Evolutionary conservation across 2,888 invertebrate species (phyloP), one percentile per base, ranked within the genome.

Genomic region (Noctua comes): DNA sequence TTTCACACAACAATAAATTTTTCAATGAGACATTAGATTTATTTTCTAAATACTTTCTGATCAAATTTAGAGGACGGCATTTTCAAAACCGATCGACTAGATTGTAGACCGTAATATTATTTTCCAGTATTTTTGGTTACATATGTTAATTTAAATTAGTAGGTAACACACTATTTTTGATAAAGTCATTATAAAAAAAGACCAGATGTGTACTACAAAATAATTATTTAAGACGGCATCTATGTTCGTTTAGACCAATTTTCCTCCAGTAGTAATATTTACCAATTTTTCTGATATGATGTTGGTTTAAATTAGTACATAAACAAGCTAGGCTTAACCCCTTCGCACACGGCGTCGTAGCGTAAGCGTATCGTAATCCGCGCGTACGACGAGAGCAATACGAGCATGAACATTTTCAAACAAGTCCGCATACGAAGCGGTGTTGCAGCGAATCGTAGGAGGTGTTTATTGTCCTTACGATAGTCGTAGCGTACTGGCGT

Each of bases 321-420:
- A 62, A 36, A 40, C 2, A 48, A 75, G 40, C 40, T 40, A 75
- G n/a, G n/a, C n/a, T n/a, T n/a, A n/a, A n/a, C n/a, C n/a, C n/a
- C n/a, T n/a, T n/a, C n/a, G n/a, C n/a, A n/a, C n/a, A n/a, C n/a
- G n/a, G n/a, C n/a, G n/a, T n/a, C n/a, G n/a, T n/a, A n/a, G n/a
- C n/a, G n/a, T n/a, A n/a, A n/a, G n/a, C n/a, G n/a, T n/a, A n/a
- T n/a, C n/a, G n/a, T n/a, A n/a, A n/a, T n/a, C n/a, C n/a, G n/a
- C n/a, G n/a, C n/a, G n/a, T n/a, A n/a, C n/a, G n/a, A n/a, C n/a
- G n/a, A n/a, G n/a, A n/a, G n/a, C n/a, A n/a, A n/a, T n/a, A n/a
- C n/a, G n/a, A n/a, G n/a, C n/a, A n/a, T n/a, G n/a, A n/a, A n/a
- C n/a, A n/a, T n/a, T n/a, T n/a, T n/a, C n/a, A n/a, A n/a, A n/a